phyloP scores from a whole-genome alignment of 2,888 invertebrate species.

The Dasysyrphus albostriatus region DNA sequence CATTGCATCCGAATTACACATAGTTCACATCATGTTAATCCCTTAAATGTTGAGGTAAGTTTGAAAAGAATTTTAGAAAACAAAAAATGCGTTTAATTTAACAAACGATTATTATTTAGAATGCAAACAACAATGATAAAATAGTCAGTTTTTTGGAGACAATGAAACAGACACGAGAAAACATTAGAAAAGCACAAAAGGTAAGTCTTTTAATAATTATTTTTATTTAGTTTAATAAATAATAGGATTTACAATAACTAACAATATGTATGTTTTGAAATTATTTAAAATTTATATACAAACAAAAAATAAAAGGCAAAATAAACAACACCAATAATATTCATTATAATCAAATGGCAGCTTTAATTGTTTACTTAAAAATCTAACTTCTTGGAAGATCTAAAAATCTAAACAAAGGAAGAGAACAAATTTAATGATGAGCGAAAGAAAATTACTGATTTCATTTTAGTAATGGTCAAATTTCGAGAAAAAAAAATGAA shows the following conservation, averaged over 20 bases:
- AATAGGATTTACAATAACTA: neutral
- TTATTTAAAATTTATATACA: neutral
- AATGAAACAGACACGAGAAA: constrained; percentile 77
- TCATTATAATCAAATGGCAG: neutral
- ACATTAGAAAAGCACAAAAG: constrained; percentile 78
- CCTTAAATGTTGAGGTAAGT: constrained; percentile 77
- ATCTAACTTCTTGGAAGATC: neutral
- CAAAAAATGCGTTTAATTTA: constrained; percentile 9
- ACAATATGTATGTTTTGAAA: neutral
- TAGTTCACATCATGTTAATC: constrained; percentile 71
- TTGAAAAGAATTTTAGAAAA: neutral
- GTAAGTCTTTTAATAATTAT: constrained; percentile 73
- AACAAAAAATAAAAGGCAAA: neutral
- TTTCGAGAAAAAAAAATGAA: no score
- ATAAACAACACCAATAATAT: neutral
- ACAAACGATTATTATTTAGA: constrained; percentile 73
- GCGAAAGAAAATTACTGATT: no score
- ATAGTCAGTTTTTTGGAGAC: constrained; percentile 77
- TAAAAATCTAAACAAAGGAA: neutral
- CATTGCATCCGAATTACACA: constrained; percentile 78
- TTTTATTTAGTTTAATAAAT: neutral
- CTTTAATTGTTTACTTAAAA: neutral
- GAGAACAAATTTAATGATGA: no score
- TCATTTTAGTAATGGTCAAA: no score
- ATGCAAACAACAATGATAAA: constrained; percentile 76